Evolutionary conservation across 2,888 invertebrate genomes (phyloP), one percentile per base, ranked within the genome.

Genomic region (Heteropelma amictum): DNA sequence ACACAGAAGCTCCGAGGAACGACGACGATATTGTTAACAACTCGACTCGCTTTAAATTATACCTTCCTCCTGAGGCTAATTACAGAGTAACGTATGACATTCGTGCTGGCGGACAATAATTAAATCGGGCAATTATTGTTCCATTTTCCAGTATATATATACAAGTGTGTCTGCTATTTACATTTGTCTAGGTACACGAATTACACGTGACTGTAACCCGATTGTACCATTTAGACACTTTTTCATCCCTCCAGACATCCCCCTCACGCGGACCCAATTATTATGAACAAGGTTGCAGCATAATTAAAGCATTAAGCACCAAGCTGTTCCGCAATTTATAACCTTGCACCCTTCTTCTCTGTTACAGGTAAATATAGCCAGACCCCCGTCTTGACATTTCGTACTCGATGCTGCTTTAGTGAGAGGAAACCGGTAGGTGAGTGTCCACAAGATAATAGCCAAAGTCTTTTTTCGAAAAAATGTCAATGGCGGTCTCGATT

Each of bases 41-140:
- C 84, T 85, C 82, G 80, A 80, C 80, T 80, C 81, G 84, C 83
- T 85, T 83, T 85, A 84, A 87, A 86, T 88, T 87, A 86, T 86
- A 84, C 84, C 83, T 81, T 82, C 76, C 40, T 38, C 26, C 51
- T 3, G 17, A 76, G 82, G 83, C 82, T 87, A 88, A 88, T 88
- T 86, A 88, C 84, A 80, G 83, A 81, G 80, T 84, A 85, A 84
- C 84, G 82, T 83, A 84, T 86, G 86, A 86, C 85, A 85, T 86
- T 86, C 85, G 86, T 86, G 86, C 84, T 82, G n/a, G n/a, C n/a
- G 80, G 86, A 83, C 82, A 84, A 87, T 87, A 87, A 88, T 88
- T 88, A 86, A 88, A 88, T 87, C 85, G 84, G 85, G 80, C 85
- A 85, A 87, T 87, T 86, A 85, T 81, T 79, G 71, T 65, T 63